Evolutionary conservation across 2,113 vertebrate species (phyloP).

Genomic region (Cathartes aura): DNA sequence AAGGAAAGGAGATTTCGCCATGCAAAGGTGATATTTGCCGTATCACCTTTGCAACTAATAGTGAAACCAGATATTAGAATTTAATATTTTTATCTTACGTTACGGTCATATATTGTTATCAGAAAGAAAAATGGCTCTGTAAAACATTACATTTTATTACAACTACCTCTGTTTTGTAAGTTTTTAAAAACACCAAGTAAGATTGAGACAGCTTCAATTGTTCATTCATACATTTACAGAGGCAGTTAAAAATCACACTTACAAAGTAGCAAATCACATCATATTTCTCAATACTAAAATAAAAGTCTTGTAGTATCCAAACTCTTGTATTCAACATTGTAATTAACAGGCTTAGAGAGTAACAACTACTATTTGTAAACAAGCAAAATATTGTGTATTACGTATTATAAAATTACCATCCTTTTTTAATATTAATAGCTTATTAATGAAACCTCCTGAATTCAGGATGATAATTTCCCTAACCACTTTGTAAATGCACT

Average conservation of each 20-base stretch:
- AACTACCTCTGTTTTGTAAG: background rate
- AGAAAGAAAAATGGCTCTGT: background rate
- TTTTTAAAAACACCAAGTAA: background rate
- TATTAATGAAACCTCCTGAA: background rate
- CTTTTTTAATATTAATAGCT: background rate
- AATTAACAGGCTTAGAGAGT: background rate
- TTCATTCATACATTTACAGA: background rate
- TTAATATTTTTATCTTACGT: background rate
- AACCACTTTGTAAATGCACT: background rate
- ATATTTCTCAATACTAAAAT: background rate
- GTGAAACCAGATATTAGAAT: background rate
- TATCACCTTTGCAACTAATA: background rate
- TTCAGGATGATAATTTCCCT: background rate
- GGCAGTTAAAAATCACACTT: background rate
- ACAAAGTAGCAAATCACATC: background rate
- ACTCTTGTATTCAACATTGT: background rate
- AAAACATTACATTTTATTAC: background rate
- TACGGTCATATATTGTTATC: background rate
- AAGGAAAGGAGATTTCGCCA: background rate
- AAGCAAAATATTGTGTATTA: background rate
- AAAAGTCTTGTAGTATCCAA: background rate
- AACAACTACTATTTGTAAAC: background rate
- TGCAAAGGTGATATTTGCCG: background rate
- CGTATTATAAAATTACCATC: background rate
- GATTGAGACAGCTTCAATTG: background rate